A percentile compares a stretch with the other conserved stretches of the same genome.
phyloP scores from a whole-genome alignment of 1,140 invertebrate genomes.

The Meloidogyne chitwoodi region DNA sequence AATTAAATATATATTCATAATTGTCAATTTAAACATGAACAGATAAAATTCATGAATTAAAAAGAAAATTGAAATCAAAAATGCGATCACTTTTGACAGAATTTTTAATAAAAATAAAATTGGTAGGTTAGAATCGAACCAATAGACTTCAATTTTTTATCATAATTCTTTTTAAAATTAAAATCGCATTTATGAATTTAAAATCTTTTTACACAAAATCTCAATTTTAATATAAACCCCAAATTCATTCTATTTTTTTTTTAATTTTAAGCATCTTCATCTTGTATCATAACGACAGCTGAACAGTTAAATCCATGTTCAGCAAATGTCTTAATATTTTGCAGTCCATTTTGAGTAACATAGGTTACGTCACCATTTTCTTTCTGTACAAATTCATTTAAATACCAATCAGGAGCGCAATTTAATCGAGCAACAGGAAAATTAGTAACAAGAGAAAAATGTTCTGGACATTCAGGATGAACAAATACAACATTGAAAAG shows the following conservation, averaged over 20 bases:
- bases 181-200: neutral
- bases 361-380: neutral
- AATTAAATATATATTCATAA: neutral
- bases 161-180: too few species aligned
- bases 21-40: neutral
- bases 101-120: too few species aligned
- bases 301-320: slow-evolving; percentile 3
- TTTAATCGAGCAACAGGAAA: neutral
- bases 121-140: too few species aligned
- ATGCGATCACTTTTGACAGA: too few species aligned
- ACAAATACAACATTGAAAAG: slow-evolving; percentile 13
- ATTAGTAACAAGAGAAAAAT: slow-evolving; percentile 11
- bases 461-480: slow-evolving; percentile 14
- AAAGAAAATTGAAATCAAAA: neutral
- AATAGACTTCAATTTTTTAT: too few species aligned
- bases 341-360: neutral
- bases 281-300: slow-evolving; percentile 1
- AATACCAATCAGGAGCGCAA: slow-evolving; percentile 14
- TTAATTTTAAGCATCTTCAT: slow-evolving; percentile 8
- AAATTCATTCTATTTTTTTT: neutral
- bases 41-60: neutral
- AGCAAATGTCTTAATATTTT: slow-evolving; percentile 8
- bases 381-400: neutral
- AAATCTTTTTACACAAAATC: neutral
- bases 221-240: too few species aligned